Base-by-base conservation (phyloP, 2,113 vertebrate species). In the Clarias magur region DNA sequence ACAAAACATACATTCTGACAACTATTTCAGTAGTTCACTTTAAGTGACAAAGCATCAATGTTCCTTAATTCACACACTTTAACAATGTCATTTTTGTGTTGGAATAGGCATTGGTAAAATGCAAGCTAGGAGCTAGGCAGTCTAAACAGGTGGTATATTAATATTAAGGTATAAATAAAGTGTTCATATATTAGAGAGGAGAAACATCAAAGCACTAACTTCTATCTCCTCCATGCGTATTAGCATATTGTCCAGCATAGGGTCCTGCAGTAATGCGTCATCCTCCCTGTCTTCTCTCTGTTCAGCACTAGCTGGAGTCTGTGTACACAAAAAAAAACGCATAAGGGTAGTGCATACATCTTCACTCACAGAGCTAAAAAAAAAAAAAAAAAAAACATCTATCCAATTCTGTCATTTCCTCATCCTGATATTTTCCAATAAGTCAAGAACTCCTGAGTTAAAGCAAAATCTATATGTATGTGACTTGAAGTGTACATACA, bases 151-250 rank as follows among this genome's bases (percentile, higher is more conserved):
- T 17, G 4, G 6, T 48, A 48, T 48, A 48, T 8, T 8, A 84
- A 17, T 73, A 60, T 59, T 21, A 57, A 60, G 21, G 53, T 60
- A 75, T 84, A 15, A 57, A 72, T 56, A 11, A 68, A 57, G 8
- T 59, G 7, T 34, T 59, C 9, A 27, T 67, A 21, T 70, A 16
- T 34, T 59, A 21, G 19, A 1, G 2, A 57, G 30, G 2, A 3
- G 34, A 0, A 38, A 38, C 34, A 38, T 38, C 34, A 38, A 19
- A 81, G 30, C 13, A 60, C 94, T 93, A 93, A 99, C 98, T 95
- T 99, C 98, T 84, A 99, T 99, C 92, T 99, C 97, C 91, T 99
- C 97, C 96, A 99, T 96, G 89, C 97, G 96, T 87, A 95, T 94
- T 91, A 99, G 94, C 97, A 99, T 98, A 80, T 88, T 94, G 91